Base-by-base conservation (phyloP, 2,797 vertebrate genomes). In the Manis crassicaudata region DNA sequence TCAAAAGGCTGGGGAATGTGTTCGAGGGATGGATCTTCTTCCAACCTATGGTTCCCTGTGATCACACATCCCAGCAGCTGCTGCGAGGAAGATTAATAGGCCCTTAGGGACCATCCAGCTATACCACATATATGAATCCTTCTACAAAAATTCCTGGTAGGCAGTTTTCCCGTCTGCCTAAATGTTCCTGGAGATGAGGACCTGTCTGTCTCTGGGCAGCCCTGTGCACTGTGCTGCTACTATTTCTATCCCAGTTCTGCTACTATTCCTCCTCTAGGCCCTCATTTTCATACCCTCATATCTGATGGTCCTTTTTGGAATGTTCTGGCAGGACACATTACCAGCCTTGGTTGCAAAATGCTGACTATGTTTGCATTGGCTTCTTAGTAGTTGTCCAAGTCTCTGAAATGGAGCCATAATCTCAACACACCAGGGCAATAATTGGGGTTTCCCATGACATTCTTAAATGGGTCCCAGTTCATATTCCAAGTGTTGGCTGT, bases 31-130 rank as follows among this genome's bases (percentile, higher is more conserved):
- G 58, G 52, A 35, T 96, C 32, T 72, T 95, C 67, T 83, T 91
- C 75, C n/a, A 90, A 18, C n/a, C 56, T 50, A 1, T 32, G 23
- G 35, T 91, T 88, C 63, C 46, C 58, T 92, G 50, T 72, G 83
- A 84, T 72, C 27, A 9, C 8, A 12, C 20, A 60, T n/a, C 54
- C 0, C 3, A 82, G 82, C 92, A 85, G 56, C 81, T 90, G 85
- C 94, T 89, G 77, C 93, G 92, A 92, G 83, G 65, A 90, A 95
- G 88, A 97, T 88, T 37, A 70, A 94, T 89, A 67, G 75, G 50
- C 60, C 70, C 32, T 17, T 58, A 50, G 87, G 56, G 81, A 81
- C 60, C 46, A 46, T 50, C 46, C 6, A 56, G 77, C 50, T 43
- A 40, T 7, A 67, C 60, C 56, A 72, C 90, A 92, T 75, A 56